Percentiles rank a stretch among this genome's conserved stretches.
These are phyloP conservation scores for Temnothorax rugatulus DNA, from an alignment of 2,888 invertebrate species.

Conservation along the genomic window DNA sequence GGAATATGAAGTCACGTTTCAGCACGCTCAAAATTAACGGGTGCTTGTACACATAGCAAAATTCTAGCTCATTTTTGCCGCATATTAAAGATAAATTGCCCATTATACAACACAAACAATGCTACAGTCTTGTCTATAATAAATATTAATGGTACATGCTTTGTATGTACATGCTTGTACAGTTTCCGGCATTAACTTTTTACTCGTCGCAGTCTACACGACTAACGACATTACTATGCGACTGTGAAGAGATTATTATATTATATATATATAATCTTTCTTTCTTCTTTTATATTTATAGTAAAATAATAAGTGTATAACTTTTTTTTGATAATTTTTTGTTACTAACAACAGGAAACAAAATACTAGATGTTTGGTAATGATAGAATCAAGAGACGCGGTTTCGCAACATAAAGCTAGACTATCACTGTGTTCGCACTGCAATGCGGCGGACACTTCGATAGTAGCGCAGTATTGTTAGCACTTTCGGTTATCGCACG, in stretches of 20 bases:
- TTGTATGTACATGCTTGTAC: not conserved
- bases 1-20: conserved; percentile 53
- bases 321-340: not conserved
- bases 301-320: not conserved
- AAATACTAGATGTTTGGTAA: not conserved
- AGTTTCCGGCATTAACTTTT: not conserved
- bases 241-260: not conserved
- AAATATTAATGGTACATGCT: not conserved
- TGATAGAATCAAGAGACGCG: not conserved
- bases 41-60: not conserved
- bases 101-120: conserved; percentile 9
- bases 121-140: not conserved
- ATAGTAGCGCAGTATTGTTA: conserved; percentile 24
- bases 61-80: conserved; percentile 10
- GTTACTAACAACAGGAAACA: not conserved
- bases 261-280: not conserved
- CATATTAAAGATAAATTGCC: conserved; percentile 7
- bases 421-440: not conserved
- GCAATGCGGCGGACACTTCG: not conserved
- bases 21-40: conserved; percentile 33
- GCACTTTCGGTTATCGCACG: conserved; percentile 23
- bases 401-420: not conserved
- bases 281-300: not conserved
- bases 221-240: not conserved
- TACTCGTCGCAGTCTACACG: no score